Conservation (phyloP, 2,888 invertebrate genomes). For the Drosophila quasianomalipes region DNA sequence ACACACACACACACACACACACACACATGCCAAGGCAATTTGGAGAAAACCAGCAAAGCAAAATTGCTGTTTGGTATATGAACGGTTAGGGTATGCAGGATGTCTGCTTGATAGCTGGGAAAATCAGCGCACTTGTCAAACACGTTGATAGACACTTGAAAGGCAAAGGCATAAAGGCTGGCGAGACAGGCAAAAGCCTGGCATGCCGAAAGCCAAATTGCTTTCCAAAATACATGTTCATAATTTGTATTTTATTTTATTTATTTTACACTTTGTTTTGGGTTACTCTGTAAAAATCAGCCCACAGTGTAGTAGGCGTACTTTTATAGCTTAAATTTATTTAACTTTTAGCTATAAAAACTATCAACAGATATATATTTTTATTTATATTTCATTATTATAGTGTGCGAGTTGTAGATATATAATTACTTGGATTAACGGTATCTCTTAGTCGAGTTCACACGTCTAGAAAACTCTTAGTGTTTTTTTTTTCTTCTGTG, state of each 20-base stretch:
- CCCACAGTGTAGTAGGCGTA: not conserved
- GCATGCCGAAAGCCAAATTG: conserved; percentile 67
- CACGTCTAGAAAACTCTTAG: not conserved
- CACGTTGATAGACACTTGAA: conserved; percentile 78
- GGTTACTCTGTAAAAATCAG: conserved; percentile 27
- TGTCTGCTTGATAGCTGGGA: conserved; percentile 15
- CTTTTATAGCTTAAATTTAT: not conserved
- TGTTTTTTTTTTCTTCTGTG: not conserved
- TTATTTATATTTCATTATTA: not conserved
- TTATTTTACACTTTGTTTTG: not conserved
- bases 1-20: not conserved
- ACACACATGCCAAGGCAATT: conserved; percentile 16
- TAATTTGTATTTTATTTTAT: not conserved
- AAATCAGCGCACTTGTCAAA: conserved; percentile 79
- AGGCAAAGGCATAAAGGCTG: conserved; percentile 55
- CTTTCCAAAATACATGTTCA: conserved; percentile 61
- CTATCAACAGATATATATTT: not conserved
- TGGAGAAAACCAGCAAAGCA: conserved; percentile 21
- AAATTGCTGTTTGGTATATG: conserved; percentile 26
- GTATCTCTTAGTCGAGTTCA: conserved; percentile 4
- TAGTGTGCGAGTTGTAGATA: not conserved
- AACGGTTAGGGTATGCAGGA: not conserved
- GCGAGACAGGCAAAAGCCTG: conserved; percentile 46
- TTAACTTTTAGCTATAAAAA: not conserved
- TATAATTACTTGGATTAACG: not conserved